Percentiles rank a stretch among this genome's conserved stretches.
Evolutionary conservation across 1,140 invertebrate genomes (phyloP).

Genomic region (Aporrectodea caliginosa): DNA sequence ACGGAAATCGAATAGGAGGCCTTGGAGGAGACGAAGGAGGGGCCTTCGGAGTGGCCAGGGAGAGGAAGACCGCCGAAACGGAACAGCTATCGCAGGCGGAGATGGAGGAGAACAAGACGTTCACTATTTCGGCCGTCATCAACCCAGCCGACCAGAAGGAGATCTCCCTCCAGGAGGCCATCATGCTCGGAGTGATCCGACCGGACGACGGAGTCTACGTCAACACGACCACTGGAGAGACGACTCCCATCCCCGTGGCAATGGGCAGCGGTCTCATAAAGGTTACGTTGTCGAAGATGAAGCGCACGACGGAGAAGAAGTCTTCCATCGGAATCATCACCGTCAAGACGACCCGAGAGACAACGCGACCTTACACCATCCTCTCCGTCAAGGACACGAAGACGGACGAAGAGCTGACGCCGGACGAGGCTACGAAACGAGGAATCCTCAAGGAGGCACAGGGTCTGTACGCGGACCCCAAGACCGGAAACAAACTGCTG

Average conservation of each 20-base stretch:
- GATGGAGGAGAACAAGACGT: slow-evolving; percentile 38
- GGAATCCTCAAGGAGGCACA: slow-evolving; percentile 41
- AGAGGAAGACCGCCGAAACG: slow-evolving; percentile 38
- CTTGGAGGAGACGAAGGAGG: neutral
- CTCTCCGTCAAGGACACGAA: slow-evolving; percentile 42
- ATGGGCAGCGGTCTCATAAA: slow-evolving; percentile 33
- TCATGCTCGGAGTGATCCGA: slow-evolving; percentile 42
- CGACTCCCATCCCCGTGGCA: slow-evolving; percentile 24
- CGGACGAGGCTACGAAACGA: slow-evolving; percentile 37
- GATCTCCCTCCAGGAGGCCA: slow-evolving; percentile 41
- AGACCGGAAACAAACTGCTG: slow-evolving; percentile 41
- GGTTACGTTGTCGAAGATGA: slow-evolving; percentile 21
- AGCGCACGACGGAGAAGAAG: slow-evolving; percentile 10
- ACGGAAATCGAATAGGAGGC: neutral
- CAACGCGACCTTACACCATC: slow-evolving; percentile 49
- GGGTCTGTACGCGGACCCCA: slow-evolving; percentile 40
- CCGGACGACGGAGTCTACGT: slow-evolving; percentile 26
- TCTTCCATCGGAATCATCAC: slow-evolving; percentile 50
- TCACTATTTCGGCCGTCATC: slow-evolving; percentile 27
- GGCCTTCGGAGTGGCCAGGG: slow-evolving; percentile 38
- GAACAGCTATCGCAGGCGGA: slow-evolving; percentile 33
- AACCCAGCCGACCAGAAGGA: slow-evolving; percentile 22
- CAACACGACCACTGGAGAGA: slow-evolving; percentile 20
- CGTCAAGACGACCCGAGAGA: slow-evolving; percentile 44
- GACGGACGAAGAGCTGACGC: slow-evolving; percentile 39